These are phyloP conservation scores for Acipenser ruthenus DNA, from an alignment of 2,797 vertebrate genomes.

Conservation along the genomic window DNA sequence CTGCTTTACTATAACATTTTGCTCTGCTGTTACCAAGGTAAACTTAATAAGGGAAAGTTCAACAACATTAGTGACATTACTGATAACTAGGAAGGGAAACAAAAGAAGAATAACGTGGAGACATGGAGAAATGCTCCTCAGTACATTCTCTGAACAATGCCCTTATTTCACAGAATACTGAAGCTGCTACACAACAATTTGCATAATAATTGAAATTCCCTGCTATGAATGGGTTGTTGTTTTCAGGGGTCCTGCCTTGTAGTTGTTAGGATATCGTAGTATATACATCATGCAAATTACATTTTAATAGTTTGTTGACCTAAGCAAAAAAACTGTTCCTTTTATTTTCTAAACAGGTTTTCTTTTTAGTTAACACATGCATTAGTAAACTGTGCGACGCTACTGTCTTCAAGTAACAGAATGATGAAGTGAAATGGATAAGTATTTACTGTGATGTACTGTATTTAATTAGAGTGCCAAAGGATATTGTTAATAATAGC, in stretches of 20 bases:
- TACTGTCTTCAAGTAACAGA: no score
- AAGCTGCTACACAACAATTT: constrained; percentile 18
- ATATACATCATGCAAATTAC: neutral
- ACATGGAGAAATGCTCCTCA: constrained; percentile 9
- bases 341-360: neutral
- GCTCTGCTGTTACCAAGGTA: no score
- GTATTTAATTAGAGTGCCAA: no score
- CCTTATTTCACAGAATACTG: constrained; percentile 11
- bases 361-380: neutral
- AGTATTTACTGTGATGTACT: no score
- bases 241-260: constrained; percentile 5
- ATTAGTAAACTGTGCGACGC: neutral
- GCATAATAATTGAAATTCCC: constrained; percentile 24
- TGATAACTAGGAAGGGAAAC: no score
- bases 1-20: no score
- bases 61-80: no score
- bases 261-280: constrained; percentile 14
- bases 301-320: constrained; percentile 4
- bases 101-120: no score
- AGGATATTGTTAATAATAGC: no score
- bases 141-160: constrained; percentile 14
- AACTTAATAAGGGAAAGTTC: no score
- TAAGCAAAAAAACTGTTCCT: constrained; percentile 5
- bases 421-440: no score
- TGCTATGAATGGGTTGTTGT: constrained; percentile 14